Percentiles rank a stretch among this genome's conserved stretches.
Evolutionary conservation across 23 tunicate species (phyloP).

Genomic region (Ciona savignyi): DNA sequence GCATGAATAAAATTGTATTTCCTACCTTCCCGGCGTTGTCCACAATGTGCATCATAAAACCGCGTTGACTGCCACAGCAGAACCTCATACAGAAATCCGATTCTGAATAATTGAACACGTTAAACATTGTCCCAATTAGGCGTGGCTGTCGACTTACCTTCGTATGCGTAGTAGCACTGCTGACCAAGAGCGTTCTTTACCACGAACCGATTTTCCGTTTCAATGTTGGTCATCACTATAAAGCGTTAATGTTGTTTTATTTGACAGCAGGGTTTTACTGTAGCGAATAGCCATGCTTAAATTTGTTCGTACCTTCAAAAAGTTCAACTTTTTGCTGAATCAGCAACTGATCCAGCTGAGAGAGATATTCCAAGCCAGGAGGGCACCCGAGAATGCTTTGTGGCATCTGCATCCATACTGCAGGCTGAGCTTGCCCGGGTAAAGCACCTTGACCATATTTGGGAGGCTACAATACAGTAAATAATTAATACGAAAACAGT

Average conservation of each 20-base stretch:
- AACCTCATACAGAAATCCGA: constrained; percentile 65
- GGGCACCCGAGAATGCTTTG: constrained; percentile 34
- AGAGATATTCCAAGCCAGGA: constrained; percentile 94
- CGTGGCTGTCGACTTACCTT: constrained; percentile 14
- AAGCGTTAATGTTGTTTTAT: too few relatives aligned
- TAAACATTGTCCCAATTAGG: too few relatives aligned
- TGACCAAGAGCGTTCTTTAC: constrained; percentile 63
- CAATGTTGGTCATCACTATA: constrained; percentile 42
- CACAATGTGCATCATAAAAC: constrained; percentile 57
- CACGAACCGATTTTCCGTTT: constrained; percentile 41
- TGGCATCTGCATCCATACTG: neutral
- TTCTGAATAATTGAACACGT: neutral
- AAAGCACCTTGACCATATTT: neutral
- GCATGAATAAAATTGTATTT: too few relatives aligned
- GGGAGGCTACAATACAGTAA: neutral
- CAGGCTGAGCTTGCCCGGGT: neutral
- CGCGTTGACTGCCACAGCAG: constrained; percentile 56
- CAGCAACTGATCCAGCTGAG: constrained; percentile 84
- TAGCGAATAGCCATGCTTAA: too few relatives aligned
- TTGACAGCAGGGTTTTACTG: too few relatives aligned
- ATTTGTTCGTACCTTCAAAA: constrained; percentile 61
- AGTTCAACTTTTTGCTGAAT: constrained; percentile 97
- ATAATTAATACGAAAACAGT: too few relatives aligned
- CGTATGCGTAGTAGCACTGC: constrained; percentile 70
- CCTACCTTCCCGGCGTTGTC: constrained; percentile 47